phyloP scores from a whole-genome alignment of 2,113 vertebrate genomes.

The Ptyas mucosa region DNA sequence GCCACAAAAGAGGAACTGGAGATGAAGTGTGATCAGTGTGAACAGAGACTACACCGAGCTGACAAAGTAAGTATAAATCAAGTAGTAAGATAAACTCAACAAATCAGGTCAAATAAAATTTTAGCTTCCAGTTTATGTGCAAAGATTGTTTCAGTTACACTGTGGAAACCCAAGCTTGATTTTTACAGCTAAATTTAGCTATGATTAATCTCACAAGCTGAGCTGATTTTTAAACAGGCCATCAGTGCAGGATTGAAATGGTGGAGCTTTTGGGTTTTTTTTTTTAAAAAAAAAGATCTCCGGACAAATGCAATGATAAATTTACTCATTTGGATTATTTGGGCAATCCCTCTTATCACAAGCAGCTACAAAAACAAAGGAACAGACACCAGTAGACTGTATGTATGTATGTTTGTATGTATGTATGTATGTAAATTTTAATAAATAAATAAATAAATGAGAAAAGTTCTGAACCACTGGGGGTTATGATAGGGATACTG shows the following conservation, averaged over 20 bases:
- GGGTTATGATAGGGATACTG: background rate
- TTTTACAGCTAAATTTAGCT: background rate
- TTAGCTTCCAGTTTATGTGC: background rate
- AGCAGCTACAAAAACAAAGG: background rate
- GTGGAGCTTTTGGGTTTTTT: background rate
- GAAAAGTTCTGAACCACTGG: background rate
- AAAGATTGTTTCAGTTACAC: background rate
- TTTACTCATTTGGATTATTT: background rate
- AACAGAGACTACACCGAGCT: conserved; percentile 75
- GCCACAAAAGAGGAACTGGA: conserved; percentile 85
- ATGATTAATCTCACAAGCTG: background rate
- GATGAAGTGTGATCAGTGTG: conserved; percentile 81
- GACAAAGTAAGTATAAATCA: conserved; percentile 70
- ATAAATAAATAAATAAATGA: too few species aligned
- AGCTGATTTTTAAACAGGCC: background rate
- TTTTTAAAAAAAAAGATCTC: background rate
- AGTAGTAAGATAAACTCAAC: background rate
- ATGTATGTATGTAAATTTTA: background rate
- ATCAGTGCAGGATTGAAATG: background rate
- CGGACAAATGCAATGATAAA: background rate
- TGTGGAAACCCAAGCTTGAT: background rate
- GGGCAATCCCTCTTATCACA: background rate
- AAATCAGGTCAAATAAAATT: background rate
- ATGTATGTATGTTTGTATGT: background rate
- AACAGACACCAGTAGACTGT: background rate